Conservation (phyloP, 2,113 vertebrate species). For the Eulemur macaco region DNA sequence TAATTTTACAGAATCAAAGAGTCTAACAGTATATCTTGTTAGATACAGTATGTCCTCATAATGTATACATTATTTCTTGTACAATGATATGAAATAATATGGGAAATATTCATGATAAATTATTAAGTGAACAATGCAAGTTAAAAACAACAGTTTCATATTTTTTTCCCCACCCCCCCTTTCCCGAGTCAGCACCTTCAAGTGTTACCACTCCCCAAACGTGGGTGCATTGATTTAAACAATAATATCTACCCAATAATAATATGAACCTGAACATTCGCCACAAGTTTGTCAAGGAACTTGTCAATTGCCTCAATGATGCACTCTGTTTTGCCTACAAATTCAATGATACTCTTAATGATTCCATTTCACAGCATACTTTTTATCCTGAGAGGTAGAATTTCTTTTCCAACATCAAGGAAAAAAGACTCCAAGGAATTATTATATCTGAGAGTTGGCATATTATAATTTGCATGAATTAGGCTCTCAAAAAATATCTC, state of each 20-base stretch:
- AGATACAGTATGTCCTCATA: too few species aligned
- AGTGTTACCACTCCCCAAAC: too few species aligned
- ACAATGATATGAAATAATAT: too few species aligned
- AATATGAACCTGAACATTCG: background rate
- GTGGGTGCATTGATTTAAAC: background rate
- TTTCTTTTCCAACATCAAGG: conserved; percentile 10
- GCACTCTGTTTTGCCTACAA: background rate
- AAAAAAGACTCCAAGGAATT: background rate
- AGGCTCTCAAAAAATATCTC: background rate
- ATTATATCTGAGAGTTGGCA: background rate
- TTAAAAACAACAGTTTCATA: too few species aligned
- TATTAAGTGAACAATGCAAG: too few species aligned
- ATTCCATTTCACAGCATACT: background rate
- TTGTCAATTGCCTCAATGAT: background rate
- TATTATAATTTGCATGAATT: background rate
- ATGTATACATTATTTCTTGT: too few species aligned
- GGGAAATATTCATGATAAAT: too few species aligned
- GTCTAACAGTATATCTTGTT: too few species aligned
- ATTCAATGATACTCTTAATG: background rate
- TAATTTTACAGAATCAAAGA: too few species aligned
- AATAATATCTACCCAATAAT: conserved; percentile 22
- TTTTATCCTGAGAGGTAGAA: background rate
- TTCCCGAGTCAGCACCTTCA: too few species aligned
- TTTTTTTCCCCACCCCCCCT: too few species aligned
- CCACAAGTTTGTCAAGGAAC: background rate